phyloP scores from a whole-genome alignment of 2,797 vertebrate species.

The Botia kubotai region DNA sequence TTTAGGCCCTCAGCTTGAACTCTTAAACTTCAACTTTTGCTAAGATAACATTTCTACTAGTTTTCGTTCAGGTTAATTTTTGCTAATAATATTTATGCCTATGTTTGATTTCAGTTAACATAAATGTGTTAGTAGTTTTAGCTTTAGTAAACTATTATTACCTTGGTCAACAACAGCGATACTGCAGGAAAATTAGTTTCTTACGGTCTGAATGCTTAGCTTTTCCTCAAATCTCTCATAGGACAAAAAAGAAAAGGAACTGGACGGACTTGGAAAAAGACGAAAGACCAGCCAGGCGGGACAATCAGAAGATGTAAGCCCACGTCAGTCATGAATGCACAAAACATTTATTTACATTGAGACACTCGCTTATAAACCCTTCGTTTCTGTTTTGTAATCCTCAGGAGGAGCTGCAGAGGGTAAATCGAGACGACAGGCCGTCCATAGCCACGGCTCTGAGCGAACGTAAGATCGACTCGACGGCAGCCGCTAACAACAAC shows the following conservation, averaged over 20 bases:
- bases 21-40: no score
- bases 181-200: background rate
- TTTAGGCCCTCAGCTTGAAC: no score
- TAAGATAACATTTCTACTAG: no score
- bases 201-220: constrained; percentile 4
- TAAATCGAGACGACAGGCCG: constrained; percentile 80
- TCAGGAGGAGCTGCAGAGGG: constrained; percentile 85
- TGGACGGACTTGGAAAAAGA: constrained; percentile 90
- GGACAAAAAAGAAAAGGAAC: constrained; percentile 98
- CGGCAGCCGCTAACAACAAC: constrained; percentile 81
- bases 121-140: no score
- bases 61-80: no score
- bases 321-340: background rate
- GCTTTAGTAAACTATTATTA: no score
- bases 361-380: background rate
- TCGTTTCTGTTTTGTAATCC: background rate
- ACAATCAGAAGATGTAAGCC: constrained; percentile 91
- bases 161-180: background rate
- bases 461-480: constrained; percentile 82
- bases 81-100: no score
- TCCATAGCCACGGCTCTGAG: constrained; percentile 74
- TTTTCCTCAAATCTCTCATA: constrained; percentile 65
- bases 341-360: background rate
- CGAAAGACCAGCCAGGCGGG: constrained; percentile 92
- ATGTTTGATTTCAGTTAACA: no score